These are phyloP conservation scores for Merops nubicus DNA, from an alignment of 2,113 vertebrate species.

Conservation along the genomic window DNA sequence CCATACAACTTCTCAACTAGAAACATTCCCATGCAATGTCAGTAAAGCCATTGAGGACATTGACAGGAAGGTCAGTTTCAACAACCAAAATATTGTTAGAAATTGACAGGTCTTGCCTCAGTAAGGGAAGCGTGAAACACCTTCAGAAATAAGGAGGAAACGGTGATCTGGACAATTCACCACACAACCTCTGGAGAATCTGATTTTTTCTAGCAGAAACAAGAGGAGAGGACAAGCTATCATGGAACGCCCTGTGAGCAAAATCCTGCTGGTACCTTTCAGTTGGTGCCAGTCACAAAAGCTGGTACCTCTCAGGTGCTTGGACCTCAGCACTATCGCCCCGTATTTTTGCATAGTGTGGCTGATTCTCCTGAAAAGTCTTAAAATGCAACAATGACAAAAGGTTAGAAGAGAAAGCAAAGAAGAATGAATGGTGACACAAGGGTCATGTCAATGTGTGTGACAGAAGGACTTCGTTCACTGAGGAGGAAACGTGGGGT, in stretches of 20 bases:
- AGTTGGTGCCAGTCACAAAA: not conserved
- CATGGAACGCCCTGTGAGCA: no score
- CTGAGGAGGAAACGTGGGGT: not conserved
- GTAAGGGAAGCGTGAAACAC: not conserved
- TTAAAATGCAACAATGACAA: not conserved
- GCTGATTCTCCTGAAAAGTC: not conserved
- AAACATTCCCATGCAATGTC: not conserved
- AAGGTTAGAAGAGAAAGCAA: not conserved
- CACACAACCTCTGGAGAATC: not conserved
- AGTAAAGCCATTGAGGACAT: not conserved
- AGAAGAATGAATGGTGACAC: not conserved
- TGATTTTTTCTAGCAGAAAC: not conserved
- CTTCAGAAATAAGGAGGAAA: not conserved
- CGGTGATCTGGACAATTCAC: not conserved
- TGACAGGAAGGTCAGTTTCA: not conserved
- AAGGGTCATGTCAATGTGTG: not conserved
- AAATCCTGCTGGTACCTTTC: no score
- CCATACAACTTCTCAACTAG: not conserved
- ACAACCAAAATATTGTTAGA: not conserved
- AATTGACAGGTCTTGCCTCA: rapidly evolving
- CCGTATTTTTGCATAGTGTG: not conserved
- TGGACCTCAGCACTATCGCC: not conserved
- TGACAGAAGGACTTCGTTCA: not conserved
- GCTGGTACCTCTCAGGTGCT: not conserved
- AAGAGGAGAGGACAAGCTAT: not conserved